Base-by-base conservation (phyloP, 2,888 invertebrate genomes). In the Odontothrips loti region DNA sequence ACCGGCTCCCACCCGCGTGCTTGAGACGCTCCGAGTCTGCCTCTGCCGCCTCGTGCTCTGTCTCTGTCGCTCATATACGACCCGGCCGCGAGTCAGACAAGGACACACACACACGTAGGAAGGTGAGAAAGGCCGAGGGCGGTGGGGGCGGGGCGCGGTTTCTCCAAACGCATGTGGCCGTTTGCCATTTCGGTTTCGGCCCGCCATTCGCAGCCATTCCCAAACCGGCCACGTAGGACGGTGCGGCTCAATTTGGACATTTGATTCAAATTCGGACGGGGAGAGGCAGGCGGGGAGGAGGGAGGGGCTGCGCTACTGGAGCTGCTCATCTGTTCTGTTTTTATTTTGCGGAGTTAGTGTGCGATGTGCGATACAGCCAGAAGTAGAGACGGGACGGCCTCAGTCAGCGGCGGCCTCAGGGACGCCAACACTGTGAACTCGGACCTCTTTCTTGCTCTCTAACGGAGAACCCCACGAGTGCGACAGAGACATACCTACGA, bases 201-300 rank as follows among this genome's bases (percentile, higher is more conserved):
- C 34, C 34, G 34, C 34, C 34, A 43, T 43, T 43, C 34, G 34
- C 34, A 43, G 68, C 68, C 68, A 75, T 75, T 75, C 27, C 68
- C 68, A 75, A 75, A 75, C 68, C 23, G 68, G 23, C 68, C 68
- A 75, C 68, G 68, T 75, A 75, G 10, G 68, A 9, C 68, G 23
- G 12, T 27, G 27, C 68, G 23, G 2, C 27, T 27, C 68, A 75
- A 75, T 75, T 75, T 27, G 23, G 27, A 23, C 68, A 75, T 75
- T 75, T 75, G 68, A 75, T 75, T 75, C 68, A 75, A 75, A 75
- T 75, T 75, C 68, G 12, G 12, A 27, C 68, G 34, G 34, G 34
- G 34, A 43, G 2, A 43, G 34, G 34, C 34, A 6, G 34, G 34
- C 34, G 34, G 20, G 17, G 20, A 58, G 6, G 9, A 20, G 20